A percentile compares a stretch with the other conserved stretches of the same genome.
phyloP scores from a whole-genome alignment of 2,888 invertebrate genomes.

The Drosophila prostipennis region DNA sequence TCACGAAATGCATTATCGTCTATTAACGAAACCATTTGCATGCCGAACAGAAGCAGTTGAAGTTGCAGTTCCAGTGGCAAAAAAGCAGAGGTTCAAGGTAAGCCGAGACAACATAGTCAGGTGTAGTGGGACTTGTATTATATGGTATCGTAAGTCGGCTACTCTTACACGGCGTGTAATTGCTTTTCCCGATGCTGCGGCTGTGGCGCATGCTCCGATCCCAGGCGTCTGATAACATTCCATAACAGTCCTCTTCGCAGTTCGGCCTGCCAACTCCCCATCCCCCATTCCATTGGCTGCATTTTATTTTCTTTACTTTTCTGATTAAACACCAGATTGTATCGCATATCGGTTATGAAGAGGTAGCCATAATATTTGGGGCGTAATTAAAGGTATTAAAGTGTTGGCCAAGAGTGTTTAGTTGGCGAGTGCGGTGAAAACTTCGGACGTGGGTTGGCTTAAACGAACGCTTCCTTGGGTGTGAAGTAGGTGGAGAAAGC shows the following conservation, averaged over 20 bases:
- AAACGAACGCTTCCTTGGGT: slow-evolving; percentile 11
- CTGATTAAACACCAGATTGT: slow-evolving; percentile 68
- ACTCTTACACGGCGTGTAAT: slow-evolving; percentile 55
- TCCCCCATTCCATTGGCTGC: slow-evolving; percentile 3
- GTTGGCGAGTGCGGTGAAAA: slow-evolving; percentile 42
- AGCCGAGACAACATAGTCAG: slow-evolving; percentile 47
- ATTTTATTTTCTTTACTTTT: slow-evolving; percentile 64
- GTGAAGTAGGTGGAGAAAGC: slow-evolving; percentile 51
- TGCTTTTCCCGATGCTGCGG: slow-evolving; percentile 59
- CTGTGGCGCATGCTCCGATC: slow-evolving; percentile 62
- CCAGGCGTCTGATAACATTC: slow-evolving; percentile 64
- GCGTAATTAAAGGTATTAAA: slow-evolving; percentile 78
- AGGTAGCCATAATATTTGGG: slow-evolving; percentile 61
- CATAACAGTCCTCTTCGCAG: slow-evolving; percentile 43
- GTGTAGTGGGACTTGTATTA: slow-evolving; percentile 21
- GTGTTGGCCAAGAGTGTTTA: slow-evolving; percentile 47
- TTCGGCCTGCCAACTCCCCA: slow-evolving; percentile 29
- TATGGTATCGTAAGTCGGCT: slow-evolving; percentile 13
- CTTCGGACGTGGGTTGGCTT: slow-evolving; percentile 34
- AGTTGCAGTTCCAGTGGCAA: slow-evolving; percentile 3
- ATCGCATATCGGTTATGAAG: slow-evolving; percentile 60
- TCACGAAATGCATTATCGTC: slow-evolving; percentile 64
- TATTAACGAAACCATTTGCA: slow-evolving; percentile 70
- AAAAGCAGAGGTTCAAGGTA: slow-evolving; percentile 69
- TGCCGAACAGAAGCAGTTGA: slow-evolving; percentile 25